Base-by-base conservation (phyloP, 53 echinoderm and acorn worm species). In the Echinarachnius parma region DNA sequence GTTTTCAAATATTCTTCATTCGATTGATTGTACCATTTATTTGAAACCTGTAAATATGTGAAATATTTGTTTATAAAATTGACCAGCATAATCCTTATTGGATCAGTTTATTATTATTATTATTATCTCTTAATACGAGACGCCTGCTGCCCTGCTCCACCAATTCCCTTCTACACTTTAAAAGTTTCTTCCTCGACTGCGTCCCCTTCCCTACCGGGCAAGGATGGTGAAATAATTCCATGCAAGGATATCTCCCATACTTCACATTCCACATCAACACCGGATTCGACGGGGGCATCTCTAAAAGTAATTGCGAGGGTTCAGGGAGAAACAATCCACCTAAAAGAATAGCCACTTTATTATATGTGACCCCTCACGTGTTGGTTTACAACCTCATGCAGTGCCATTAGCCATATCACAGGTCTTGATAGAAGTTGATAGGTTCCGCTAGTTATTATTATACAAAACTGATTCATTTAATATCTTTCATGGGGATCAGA, bases 381-480 rank as follows among this genome's bases (percentile, higher is more conserved):
- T 44, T 44, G 45, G 45, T 44, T 44, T 44, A 44, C 45, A 44
- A 44, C 45, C 45, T 44, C 45, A 44, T 44, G 45, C 45, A 44
- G 45, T 44, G 45, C 45, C 45, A 44, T 44, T 44, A 44, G 45
- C 45, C 45, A 44, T 44, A 44, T 44, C 45, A 44, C 45, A 44
- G 45, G 45, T 44, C 45, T 44, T 44, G 45, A 44, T 44, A 44
- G 45, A 44, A 44, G 45, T 44, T 44, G 45, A 44, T 44, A 44
- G 45, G 45, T 44, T 44, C 45, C 45, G 45, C 45, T 52, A 52
- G 21, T n/a, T 52, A 20, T 52, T 20, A 52, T 20, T 52, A 52
- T 52, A 52, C 52, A 52, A 52, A 52, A 52, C 52, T 52, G 52
- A 52, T 52, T 52, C 52, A 52, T 52, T 44, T 44, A 44, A 52